Evolutionary conservation across 2,113 vertebrate genomes (phyloP).

Genomic region (Bambusicola thoracicus): DNA sequence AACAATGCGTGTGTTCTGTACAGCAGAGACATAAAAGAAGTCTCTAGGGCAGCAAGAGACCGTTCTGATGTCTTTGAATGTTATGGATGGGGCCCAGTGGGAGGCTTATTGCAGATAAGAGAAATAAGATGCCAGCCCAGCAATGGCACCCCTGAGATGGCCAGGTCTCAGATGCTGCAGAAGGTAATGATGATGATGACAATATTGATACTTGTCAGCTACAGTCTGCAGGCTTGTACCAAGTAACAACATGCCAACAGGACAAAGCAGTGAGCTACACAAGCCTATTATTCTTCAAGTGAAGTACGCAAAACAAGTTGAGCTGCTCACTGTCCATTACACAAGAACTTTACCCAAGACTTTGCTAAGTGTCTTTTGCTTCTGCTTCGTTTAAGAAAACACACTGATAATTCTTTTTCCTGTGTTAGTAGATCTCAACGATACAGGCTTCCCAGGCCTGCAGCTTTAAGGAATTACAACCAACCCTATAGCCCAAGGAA

Average conservation of each 20-base stretch:
- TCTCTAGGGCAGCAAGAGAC: background rate
- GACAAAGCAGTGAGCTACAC: background rate
- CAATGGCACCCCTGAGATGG: background rate
- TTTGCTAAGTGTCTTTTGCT: background rate
- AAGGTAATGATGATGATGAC: background rate
- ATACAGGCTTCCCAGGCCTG: background rate
- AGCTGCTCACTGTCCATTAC: too few relatives aligned
- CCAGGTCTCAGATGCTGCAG: background rate
- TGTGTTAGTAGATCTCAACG: background rate
- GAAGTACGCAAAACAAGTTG: background rate
- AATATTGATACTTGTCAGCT: background rate
- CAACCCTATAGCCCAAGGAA: background rate
- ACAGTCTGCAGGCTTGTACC: background rate
- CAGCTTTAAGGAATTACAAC: constrained; percentile 1
- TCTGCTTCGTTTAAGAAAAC: background rate
- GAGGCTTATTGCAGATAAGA: background rate
- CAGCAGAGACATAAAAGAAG: background rate
- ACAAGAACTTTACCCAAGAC: background rate
- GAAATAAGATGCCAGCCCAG: background rate
- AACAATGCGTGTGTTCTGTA: background rate
- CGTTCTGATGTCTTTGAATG: background rate
- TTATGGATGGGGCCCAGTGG: background rate
- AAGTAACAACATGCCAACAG: background rate
- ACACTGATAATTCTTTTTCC: background rate
- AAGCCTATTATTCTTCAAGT: background rate